Evolutionary conservation across 2,888 invertebrate genomes (phyloP).

Genomic region (Lucinisca nassula): DNA sequence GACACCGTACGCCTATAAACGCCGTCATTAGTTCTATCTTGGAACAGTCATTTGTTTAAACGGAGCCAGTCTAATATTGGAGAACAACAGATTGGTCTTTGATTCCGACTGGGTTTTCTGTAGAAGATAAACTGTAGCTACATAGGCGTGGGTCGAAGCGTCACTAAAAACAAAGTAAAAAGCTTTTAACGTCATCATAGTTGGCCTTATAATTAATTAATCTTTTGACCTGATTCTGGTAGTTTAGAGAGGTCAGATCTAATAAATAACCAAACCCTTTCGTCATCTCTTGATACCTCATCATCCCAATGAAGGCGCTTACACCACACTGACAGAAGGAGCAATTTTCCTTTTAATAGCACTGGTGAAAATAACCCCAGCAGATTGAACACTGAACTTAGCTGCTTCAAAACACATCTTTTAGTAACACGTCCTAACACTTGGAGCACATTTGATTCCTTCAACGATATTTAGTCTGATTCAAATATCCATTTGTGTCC

Average conservation of each 20-base stretch:
- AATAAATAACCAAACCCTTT: neutral
- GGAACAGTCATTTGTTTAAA: neutral
- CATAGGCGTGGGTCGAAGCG: neutral
- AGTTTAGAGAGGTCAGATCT: neutral
- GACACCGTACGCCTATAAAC: neutral
- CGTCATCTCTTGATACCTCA: too few species aligned
- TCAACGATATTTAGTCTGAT: too few species aligned
- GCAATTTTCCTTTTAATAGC: too few species aligned
- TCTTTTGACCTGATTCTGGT: neutral
- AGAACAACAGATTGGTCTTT: conserved; percentile 11
- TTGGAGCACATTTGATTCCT: too few species aligned
- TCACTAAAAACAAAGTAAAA: conserved; percentile 9
- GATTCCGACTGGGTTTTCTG: neutral
- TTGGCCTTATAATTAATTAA: too few species aligned
- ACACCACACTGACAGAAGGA: too few species aligned
- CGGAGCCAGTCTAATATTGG: conserved; percentile 9
- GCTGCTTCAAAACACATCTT: neutral
- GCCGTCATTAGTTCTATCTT: neutral
- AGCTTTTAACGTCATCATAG: neutral
- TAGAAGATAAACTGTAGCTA: conserved; percentile 2
- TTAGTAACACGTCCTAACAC: neutral
- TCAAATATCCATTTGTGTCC: too few species aligned
- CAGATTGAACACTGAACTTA: neutral
- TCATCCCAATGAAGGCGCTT: neutral
- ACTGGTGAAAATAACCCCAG: neutral